Base-by-base conservation (phyloP, 1,140 invertebrate species). In the Aphidius ervi region DNA sequence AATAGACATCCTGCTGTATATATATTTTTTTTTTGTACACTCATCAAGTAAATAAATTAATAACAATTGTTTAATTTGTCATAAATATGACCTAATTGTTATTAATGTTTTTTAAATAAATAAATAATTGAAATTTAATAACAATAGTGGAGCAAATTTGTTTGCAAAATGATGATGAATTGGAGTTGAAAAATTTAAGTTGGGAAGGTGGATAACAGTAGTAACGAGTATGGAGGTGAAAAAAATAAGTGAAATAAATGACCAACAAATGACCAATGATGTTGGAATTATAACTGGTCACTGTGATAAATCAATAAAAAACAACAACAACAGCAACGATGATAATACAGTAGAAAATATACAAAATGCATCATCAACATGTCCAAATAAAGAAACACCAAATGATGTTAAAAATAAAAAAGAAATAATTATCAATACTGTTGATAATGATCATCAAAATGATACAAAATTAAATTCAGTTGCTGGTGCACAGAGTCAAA, bases 401-500 rank as follows among this genome's bases (percentile, higher is more conserved):
- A 37, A 5, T 45, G 16, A 45, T 42, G 53, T 47, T 20, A 46
- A 54, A 4, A 43, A 62, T 20, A 56, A 63, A 8, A 16, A 52
- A 42, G 55, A 61, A 10, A 16, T 16, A 16, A 16, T 16, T 16
- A 16, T 16, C 16, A 16, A 16, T 16, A 16, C 16, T 16, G 1
- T 1, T 16, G 16, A 16, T 16, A 16, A 16, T 16, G 16, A 16
- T 16, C 16, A 16, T 16, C 16, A 16, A 16, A 1, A 58, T 50
- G 43, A 62, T 37, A 59, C 40, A 48, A 41, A 43, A 48, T 63
- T 55, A 46, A n/a, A 56, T 16, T 59, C 58, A 46, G 47, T 41
- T 4, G 54, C 47, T 7, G 39, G 54, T 52, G 54, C n/a, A 9
- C 60, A 63, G 23, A 56, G 16, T 40, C 73, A 64, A 47, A 48